Evolutionary conservation across 2,113 vertebrate genomes (phyloP).

Genomic region (Ceyx melanurus): DNA sequence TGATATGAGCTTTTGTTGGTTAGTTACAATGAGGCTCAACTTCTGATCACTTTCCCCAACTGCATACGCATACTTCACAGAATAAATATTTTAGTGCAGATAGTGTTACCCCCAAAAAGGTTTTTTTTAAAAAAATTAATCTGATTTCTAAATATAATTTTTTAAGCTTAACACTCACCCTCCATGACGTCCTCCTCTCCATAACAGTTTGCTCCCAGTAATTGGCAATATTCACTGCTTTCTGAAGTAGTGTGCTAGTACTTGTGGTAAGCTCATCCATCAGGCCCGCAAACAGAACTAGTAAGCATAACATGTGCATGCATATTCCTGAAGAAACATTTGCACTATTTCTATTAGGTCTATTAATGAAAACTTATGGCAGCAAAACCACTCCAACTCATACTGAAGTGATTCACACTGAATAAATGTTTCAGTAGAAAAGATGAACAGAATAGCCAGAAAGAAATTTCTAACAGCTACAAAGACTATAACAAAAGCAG

Average conservation of each 20-base stretch:
- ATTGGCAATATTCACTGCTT: not conserved
- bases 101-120: not conserved
- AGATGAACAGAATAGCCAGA: slow-evolving; percentile 48
- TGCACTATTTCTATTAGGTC: slow-evolving; percentile 5
- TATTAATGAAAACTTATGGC: slow-evolving; percentile 29
- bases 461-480: slow-evolving; percentile 58
- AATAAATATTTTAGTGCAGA: not conserved
- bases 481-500: slow-evolving; percentile 53
- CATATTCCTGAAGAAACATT: slow-evolving; percentile 23
- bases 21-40: not conserved
- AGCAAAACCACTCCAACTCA: not conserved
- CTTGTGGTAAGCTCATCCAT: not conserved
- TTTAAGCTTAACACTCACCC: not conserved
- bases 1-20: not conserved
- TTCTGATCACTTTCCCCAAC: not conserved
- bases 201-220: not conserved
- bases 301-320: not conserved
- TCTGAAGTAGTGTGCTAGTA: not conserved
- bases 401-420: not conserved
- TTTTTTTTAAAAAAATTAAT: not conserved
- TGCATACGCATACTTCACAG: not conserved
- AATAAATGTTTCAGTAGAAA: slow-evolving; percentile 45
- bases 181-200: too few species aligned
- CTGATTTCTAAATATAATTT: not conserved
- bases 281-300: not conserved